Base-by-base conservation (phyloP, 1,140 invertebrate genomes). In the Ylistrum balloti region DNA sequence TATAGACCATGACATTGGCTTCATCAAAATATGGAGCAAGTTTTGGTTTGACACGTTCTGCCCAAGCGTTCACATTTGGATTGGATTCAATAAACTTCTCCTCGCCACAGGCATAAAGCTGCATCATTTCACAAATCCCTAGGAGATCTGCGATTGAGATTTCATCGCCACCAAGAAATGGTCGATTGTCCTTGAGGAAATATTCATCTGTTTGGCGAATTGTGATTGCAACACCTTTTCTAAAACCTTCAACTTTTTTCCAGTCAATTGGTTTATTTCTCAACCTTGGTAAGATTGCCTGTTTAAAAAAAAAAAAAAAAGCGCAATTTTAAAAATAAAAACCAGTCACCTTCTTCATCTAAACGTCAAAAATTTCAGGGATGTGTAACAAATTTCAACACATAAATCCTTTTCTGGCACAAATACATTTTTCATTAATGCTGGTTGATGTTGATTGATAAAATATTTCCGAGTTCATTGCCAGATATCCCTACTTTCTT, bases 51-150 rank as follows among this genome's bases (percentile, higher is more conserved):
- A 98, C 97, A 90, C 96, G 96, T 85, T 98, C 97, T 90, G 98
- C 95, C 97, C 97, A 98, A 1, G 95, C 96, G 35, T 96, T 95
- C 17, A 98, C 93, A 86, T 96, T 96, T 0, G 97, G 97, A 88
- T 97, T 96, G 28, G 97, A 97, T 87, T 97, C 94, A 48, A 95
- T 96, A 3, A 97, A 96, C 95, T 98, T 97, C 94, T 97, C 98
- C 74, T 97, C 97, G 85, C 91, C 56, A 33, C 97, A 97, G 93
- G 97, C 96, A 95, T 98, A 98, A 96, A 98, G 97, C 96, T 99
- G 98, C 95, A 98, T 98, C 33, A 99, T 96, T 96, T 98, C 98
- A 95, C 98, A 98, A 20, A 97, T 97, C 0, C 97, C 98, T 89
- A 98, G 96, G 88, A 99, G 95, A 96, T 99, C 98, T 35, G 98